phyloP scores from a whole-genome alignment of 2,797 vertebrate genomes.

The Hozukius guyotensis region DNA sequence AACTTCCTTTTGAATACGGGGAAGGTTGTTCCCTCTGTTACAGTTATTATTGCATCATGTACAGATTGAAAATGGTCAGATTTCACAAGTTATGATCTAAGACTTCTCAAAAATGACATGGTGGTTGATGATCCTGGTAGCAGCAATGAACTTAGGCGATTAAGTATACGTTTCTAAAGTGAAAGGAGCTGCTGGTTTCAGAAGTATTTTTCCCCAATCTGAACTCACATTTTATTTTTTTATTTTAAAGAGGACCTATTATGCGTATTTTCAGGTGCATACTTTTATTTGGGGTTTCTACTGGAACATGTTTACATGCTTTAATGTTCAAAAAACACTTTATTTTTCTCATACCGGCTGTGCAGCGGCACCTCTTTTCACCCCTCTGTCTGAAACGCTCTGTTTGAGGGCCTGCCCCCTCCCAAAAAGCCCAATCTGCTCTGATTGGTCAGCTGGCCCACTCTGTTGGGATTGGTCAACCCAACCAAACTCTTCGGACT shows the following conservation, averaged over 20 bases:
- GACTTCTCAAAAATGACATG: neutral
- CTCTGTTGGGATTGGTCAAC: too few species aligned
- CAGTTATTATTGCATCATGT: neutral
- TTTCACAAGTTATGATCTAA: neutral
- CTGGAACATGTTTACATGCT: too few species aligned
- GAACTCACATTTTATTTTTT: neutral
- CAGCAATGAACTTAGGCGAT: neutral
- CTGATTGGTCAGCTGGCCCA: too few species aligned
- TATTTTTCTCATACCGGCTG: too few species aligned
- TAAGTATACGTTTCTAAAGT: neutral
- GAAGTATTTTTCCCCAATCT: neutral
- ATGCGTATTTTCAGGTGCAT: too few species aligned
- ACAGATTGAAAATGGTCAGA: neutral
- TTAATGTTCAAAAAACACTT: too few species aligned
- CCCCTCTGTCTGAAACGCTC: too few species aligned
- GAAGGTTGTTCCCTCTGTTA: neutral
- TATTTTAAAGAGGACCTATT: neutral
- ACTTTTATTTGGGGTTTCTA: too few species aligned
- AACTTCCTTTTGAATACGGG: neutral
- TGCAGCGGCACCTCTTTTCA: too few species aligned
- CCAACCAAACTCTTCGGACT: too few species aligned
- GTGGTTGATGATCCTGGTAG: neutral
- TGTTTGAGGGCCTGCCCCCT: too few species aligned
- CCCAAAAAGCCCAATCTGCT: too few species aligned
- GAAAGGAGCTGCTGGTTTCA: neutral